Conservation (phyloP, 2,113 vertebrate species). For the Sylvilagus bachmani region DNA sequence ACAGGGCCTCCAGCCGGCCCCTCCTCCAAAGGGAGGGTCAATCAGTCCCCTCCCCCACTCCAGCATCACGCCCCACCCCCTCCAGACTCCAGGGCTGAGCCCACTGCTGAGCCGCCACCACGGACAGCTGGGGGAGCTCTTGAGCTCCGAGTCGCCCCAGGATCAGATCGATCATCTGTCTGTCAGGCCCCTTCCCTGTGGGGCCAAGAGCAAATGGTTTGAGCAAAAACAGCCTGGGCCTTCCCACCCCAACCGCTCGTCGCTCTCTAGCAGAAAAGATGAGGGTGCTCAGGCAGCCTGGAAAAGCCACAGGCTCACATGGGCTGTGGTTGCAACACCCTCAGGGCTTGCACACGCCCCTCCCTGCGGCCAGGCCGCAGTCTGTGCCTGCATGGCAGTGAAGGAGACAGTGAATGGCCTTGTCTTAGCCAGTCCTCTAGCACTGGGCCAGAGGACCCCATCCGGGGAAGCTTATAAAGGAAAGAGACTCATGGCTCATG, state of each 20-base stretch:
- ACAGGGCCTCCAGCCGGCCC: neutral
- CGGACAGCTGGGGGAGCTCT: neutral
- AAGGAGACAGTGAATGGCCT: neutral
- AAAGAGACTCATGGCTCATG: too few species aligned
- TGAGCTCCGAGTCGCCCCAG: neutral
- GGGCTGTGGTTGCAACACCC: neutral
- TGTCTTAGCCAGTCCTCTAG: neutral
- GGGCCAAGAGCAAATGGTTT: neutral
- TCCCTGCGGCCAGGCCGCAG: neutral
- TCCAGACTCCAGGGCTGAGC: neutral
- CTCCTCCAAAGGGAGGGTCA: neutral
- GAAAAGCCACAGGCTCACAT: neutral
- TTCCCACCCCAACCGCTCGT: neutral
- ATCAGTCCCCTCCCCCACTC: neutral
- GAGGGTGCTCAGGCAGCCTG: neutral
- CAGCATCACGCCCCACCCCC: fast-evolving
- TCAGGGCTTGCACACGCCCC: neutral
- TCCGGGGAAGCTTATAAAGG: neutral
- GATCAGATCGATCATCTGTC: neutral
- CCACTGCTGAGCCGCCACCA: neutral
- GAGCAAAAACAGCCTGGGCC: neutral
- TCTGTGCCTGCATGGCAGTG: neutral
- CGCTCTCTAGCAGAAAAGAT: neutral
- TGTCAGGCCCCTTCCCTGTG: neutral
- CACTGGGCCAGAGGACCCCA: neutral